A percentile compares a stretch with the other conserved stretches of the same genome.
phyloP scores from a whole-genome alignment of 64 coral and sea anemone genomes.

The Montipora cactus region DNA sequence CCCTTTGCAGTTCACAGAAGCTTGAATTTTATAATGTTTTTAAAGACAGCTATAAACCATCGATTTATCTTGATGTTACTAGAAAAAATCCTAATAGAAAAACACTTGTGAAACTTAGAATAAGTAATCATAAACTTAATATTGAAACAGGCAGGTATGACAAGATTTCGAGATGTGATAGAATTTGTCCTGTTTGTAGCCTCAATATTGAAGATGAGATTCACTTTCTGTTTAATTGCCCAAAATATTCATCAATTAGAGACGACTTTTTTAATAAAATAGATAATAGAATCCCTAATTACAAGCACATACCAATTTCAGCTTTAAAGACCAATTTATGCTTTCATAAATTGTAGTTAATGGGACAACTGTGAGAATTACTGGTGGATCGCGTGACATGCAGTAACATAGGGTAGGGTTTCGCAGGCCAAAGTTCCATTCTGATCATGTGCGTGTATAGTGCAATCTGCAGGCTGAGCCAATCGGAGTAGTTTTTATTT shows the following conservation, averaged over 20 bases:
- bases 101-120: not conserved
- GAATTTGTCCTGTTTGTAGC: no score
- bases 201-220: no score
- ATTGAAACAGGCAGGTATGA: not conserved
- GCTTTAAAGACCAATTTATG: not conserved
- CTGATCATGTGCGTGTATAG: not conserved
- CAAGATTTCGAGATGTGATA: not conserved
- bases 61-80: not conserved
- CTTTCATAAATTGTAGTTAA: not conserved
- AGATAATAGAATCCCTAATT: no score
- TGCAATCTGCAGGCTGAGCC: not conserved
- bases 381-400: not conserved
- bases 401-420: not conserved
- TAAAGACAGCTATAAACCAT: not conserved
- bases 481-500: not conserved
- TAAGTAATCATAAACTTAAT: not conserved
- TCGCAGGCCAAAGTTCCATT: not conserved
- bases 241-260: no score
- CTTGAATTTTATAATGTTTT: not conserved
- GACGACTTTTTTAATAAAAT: no score
- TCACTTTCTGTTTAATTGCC: no score
- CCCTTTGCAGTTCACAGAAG: not conserved
- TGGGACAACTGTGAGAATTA: slow-evolving; percentile 5
- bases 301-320: no score
- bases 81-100: not conserved